Percentiles rank a stretch among this genome's conserved stretches.
Conservation (phyloP, 2,797 vertebrate species). For the Platyrinchus mystaceus region DNA sequence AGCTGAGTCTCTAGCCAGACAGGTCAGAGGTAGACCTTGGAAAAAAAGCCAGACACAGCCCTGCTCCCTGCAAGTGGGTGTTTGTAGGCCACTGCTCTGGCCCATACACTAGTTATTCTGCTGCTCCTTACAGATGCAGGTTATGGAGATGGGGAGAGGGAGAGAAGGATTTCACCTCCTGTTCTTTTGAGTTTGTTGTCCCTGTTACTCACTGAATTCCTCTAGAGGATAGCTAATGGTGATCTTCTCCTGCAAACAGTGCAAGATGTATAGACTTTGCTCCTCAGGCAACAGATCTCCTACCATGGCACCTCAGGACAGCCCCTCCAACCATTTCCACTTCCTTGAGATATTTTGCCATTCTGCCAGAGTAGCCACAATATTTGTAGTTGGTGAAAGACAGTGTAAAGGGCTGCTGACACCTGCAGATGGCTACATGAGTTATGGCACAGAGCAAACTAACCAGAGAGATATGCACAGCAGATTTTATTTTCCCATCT, state of each 20-base stretch:
- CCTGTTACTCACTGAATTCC: not conserved
- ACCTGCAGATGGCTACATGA: not conserved
- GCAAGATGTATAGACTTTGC: not conserved
- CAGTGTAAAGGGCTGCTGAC: not conserved
- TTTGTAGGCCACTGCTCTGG: not conserved
- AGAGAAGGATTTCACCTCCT: not conserved
- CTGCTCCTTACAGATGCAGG: not conserved
- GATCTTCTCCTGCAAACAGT: not conserved
- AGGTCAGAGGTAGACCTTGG: not conserved
- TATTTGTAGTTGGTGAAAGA: not conserved
- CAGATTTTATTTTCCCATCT: constrained; percentile 25
- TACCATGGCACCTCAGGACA: not conserved
- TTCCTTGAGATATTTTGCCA: not conserved
- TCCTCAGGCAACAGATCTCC: not conserved
- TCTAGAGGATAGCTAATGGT: not conserved
- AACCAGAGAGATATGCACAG: not conserved
- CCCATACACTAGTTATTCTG: not conserved
- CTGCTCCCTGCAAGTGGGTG: not conserved
- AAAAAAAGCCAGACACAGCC: not conserved
- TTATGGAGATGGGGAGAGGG: not conserved
- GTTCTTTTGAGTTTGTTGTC: not conserved
- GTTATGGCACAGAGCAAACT: not conserved
- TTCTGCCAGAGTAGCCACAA: not conserved
- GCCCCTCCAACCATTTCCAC: not conserved
- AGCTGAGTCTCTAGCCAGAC: not conserved